phyloP scores from a whole-genome alignment of 2,797 vertebrate species.

The Phataginus tetradactyla region DNA sequence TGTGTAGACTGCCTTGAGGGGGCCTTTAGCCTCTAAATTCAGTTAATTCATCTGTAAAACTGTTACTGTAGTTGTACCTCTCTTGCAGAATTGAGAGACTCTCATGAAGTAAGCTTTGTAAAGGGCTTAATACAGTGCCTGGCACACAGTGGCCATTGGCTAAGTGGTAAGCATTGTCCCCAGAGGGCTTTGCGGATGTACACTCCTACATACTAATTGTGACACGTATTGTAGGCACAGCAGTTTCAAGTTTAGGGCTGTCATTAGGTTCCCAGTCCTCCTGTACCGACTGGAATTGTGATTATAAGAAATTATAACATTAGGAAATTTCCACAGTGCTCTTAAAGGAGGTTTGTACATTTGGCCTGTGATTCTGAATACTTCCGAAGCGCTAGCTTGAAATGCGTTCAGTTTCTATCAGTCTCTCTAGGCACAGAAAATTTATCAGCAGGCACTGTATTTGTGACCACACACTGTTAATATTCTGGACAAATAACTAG shows the following conservation, averaged over 20 bases:
- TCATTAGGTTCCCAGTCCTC: not conserved
- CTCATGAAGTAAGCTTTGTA: not conserved
- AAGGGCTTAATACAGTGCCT: not conserved
- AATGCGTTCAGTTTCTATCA: not conserved
- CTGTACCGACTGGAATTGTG: not conserved
- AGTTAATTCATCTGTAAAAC: not conserved
- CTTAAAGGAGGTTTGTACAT: not conserved
- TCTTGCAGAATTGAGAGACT: not conserved
- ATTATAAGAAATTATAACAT: not conserved
- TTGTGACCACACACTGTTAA: not conserved
- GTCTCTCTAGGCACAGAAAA: not conserved
- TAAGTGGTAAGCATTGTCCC: not conserved
- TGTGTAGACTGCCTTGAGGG: not conserved
- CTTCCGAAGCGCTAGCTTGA: not conserved
- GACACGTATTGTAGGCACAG: not conserved
- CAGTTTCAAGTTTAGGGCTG: not conserved
- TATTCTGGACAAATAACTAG: not conserved
- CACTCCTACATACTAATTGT: not conserved
- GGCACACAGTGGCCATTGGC: not conserved
- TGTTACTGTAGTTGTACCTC: not conserved
- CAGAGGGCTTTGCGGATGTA: not conserved
- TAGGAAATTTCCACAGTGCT: not conserved
- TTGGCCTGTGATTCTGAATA: not conserved
- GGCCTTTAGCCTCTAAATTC: not conserved
- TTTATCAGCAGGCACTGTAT: not conserved